Base-by-base conservation (phyloP, 2,888 invertebrate species). In the Lochmaea crataegi region DNA sequence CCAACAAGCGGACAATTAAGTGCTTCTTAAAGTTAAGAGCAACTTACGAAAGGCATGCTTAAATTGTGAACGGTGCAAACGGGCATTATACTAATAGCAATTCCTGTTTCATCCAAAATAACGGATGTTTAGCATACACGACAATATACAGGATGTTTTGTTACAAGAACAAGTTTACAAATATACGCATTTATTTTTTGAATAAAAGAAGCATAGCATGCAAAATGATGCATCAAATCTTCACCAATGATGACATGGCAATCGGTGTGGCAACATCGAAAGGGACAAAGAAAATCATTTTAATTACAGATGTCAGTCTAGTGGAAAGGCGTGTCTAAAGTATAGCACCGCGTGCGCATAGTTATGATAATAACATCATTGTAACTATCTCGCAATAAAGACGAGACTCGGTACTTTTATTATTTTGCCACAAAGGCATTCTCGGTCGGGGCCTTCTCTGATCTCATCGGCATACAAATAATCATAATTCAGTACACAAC, bases 311-410 rank as follows among this genome's bases (percentile, higher is more conserved):
- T 78, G 79, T 79, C 80, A 79, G 77, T 80, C 79, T 75, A 74
- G 65, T 66, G 69, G 73, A 70, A 73, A 77, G 80, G 79, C 79
- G 79, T 78, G 80, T 76, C 79, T 75, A 78, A 79, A 80, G 77
- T 75, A 75, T 73, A 75, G 76, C 76, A 76, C 77, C 75, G 73
- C 72, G 73, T 68, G 75, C 74, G 77, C 76, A 76, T 77, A 77
- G 79, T 80, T 79, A 80, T 80, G 80, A 76, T 80, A 80, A 80
- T 80, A 79, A 79, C 76, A 71, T 71, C 77, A 79, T 80, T 80
- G 80, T 79, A 75, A 77, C 76, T 73, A 76, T 76, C 74, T 71
- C 53, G 74, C 74, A 71, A 74, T 76, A 75, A 73, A 75, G 72
- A 65, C 65, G 53, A 53, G 66, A 53, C 70, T 67, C 42, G 48